Base-by-base conservation (phyloP, 1,140 invertebrate genomes). In the Melipona quadrifasciata region DNA sequence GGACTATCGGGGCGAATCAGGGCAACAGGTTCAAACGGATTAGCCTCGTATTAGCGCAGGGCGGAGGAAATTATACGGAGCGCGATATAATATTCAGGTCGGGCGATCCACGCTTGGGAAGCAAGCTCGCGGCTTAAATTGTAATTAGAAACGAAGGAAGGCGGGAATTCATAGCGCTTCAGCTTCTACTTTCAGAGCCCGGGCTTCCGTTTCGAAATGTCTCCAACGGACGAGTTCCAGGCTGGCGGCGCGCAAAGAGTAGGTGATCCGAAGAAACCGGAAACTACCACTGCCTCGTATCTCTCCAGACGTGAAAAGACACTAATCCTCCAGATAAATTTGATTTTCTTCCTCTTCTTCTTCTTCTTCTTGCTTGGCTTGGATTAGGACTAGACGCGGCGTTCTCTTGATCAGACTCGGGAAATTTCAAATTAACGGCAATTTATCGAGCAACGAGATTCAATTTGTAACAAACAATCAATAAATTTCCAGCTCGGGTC, bases 91-190 rank as follows among this genome's bases (percentile, higher is more conserved):
- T 76, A 67, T 75, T 67, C 65, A 64, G n/a, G n/a, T 31, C 31
- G 64, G 24, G 4, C 19, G 34, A 53, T 68, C 34, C 34, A 2
- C 8, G 19, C 8, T 47, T 11, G 27, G 11, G 31, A 3, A 51
- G 21, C 58, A 61, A 77, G 81, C 76, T 31, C 14, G 19, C 31
- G 58, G 76, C 77, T 84, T 80, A 84, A 65, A 73, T 80, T 39
- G 77, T 73, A 84, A 84, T 84, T 84, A 84, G 76, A 84, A 73
- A 79, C 65, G 74, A 77, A 70, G 81, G 74, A 77, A 70, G 81
- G 53, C 51, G 51, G 53, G 64, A 64, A 77, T 53, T 77, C 31
- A 31, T 76, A 57, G 31, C 53, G 27, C 53, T 83, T 83, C 74
- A n/a, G 64, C n/a, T n/a, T n/a, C n/a, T 21, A 16, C 16, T 53